Base-by-base conservation (phyloP, 2,888 invertebrate species). In the Scaptomyza tumidula region DNA sequence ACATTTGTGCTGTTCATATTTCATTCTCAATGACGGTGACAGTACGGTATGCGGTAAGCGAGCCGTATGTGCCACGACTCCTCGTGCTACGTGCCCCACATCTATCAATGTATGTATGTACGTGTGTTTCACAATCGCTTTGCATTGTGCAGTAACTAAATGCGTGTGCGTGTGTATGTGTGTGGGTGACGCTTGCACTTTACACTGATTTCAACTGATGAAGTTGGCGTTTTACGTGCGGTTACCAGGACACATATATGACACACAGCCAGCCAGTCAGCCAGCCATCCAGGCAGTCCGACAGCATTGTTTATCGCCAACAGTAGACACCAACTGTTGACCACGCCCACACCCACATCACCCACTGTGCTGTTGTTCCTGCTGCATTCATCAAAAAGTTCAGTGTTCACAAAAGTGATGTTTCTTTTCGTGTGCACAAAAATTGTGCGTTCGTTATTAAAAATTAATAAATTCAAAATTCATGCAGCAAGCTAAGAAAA, bases 1-100 rank as follows among this genome's bases (percentile, higher is more conserved):
- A 86, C 83, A 72, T 79, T 70, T 82, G 76, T 67, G 66, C 87
- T 88, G 89, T 88, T 86, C 85, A 86, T 86, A 86, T 86, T 86
- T 86, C 85, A 86, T 84, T 86, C 85, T 77, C 87, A 81, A 86
- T 86, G 85, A 86, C 85, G 89, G 76, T 87, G 85, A 86, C 89
- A 86, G 85, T 85, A 86, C 87, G 88, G n/a, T n/a, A 88, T 86
- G 85, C 71, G 88, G 85, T 86, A 72, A 79, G 68, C 79, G n/a
- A n/a, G n/a, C n/a, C n/a, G n/a, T n/a, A n/a, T n/a, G n/a, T n/a
- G n/a, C n/a, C n/a, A n/a, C n/a, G 14, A 59, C 63, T 68, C 46
- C 71, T 53, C 50, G 4, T 41, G 48, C 53, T 64, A 60, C 67
- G 64, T 73, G 66, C 45, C 55, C 48, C 63, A 66, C 62, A 73